Conservation (phyloP, 2,888 invertebrate species). For the Scaptomyza polygonia region DNA sequence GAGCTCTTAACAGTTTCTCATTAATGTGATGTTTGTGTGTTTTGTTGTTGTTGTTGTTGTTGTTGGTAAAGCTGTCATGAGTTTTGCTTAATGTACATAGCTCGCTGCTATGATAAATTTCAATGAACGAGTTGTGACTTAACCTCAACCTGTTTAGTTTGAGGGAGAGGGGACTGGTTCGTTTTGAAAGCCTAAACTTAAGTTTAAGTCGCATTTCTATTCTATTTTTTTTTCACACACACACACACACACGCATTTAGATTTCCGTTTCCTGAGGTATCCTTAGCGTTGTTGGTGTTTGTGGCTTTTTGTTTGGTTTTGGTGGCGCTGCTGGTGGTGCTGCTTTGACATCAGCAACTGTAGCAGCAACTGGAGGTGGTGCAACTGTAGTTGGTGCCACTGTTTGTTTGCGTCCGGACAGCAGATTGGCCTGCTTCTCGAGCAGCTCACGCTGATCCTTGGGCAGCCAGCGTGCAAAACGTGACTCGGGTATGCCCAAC, state of each 20-base stretch:
- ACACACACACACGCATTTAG: constrained; percentile 52
- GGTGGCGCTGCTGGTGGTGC: constrained; percentile 34
- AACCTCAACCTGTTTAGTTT: neutral
- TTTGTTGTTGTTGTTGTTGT: constrained; percentile 5
- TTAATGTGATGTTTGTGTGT: constrained; percentile 6
- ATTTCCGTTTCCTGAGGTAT: constrained; percentile 83
- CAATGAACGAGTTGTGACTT: constrained; percentile 2
- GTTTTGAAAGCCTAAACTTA: neutral
- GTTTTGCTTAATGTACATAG: constrained; percentile 38
- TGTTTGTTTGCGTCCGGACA: constrained; percentile 71
- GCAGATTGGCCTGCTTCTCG: constrained; percentile 82
- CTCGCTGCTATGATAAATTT: constrained; percentile 37
- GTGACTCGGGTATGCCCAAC: constrained; percentile 83
- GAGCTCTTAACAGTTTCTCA: constrained; percentile 5
- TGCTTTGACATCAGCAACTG: constrained; percentile 30
- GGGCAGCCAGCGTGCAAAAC: constrained; percentile 83
- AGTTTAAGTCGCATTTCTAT: constrained; percentile 34
- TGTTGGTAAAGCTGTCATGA: constrained; percentile 44
- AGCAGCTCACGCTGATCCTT: constrained; percentile 83
- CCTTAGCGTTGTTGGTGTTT: constrained; percentile 37
- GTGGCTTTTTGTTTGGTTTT: constrained; percentile 21
- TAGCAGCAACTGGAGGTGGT: no score
- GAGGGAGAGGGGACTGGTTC: neutral
- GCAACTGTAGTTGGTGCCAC: constrained; percentile 22
- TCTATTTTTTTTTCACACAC: neutral